Conservation (phyloP, 2,888 invertebrate species). For the Harmothoe impar region DNA sequence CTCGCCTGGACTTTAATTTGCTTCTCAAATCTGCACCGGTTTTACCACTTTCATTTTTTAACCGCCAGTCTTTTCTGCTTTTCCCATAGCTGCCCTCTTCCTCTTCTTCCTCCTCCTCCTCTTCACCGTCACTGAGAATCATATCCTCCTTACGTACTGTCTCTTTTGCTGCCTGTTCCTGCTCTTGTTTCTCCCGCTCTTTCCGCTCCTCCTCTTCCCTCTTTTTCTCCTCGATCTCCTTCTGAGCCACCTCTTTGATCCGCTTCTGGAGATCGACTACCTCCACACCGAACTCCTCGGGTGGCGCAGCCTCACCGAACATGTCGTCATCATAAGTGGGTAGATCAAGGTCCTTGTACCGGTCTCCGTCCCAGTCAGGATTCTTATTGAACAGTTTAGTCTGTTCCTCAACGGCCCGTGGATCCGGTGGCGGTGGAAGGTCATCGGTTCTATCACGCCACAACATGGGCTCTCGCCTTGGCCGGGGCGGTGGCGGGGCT, state of each 20-base stretch:
- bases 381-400: background rate
- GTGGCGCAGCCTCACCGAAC: conserved; percentile 7
- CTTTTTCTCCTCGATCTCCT: background rate
- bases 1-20: background rate
- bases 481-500: background rate
- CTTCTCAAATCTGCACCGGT: conserved; percentile 30
- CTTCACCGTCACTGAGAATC: background rate
- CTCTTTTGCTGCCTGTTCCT: background rate
- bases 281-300: conserved; percentile 49
- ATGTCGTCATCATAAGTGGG: conserved; percentile 6
- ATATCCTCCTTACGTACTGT: background rate
- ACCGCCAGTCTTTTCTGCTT: conserved; percentile 38
- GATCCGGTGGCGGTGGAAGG: background rate
- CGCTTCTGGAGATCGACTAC: conserved; percentile 45
- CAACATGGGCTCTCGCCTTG: conserved; percentile 16
- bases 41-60: conserved; percentile 4
- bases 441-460: conserved; percentile 34
- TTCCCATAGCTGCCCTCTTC: background rate
- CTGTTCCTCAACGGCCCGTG: conserved; percentile 27
- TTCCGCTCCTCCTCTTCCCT: background rate
- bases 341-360: conserved; percentile 37
- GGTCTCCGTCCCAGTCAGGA: conserved; percentile 54
- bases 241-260: conserved; percentile 28
- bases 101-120: conserved; percentile 47
- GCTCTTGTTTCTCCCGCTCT: background rate